Percentiles rank a stretch among this genome's conserved stretches.
Evolutionary conservation across 1,140 invertebrate species (phyloP).

Genomic region (Helicoverpa zea): DNA sequence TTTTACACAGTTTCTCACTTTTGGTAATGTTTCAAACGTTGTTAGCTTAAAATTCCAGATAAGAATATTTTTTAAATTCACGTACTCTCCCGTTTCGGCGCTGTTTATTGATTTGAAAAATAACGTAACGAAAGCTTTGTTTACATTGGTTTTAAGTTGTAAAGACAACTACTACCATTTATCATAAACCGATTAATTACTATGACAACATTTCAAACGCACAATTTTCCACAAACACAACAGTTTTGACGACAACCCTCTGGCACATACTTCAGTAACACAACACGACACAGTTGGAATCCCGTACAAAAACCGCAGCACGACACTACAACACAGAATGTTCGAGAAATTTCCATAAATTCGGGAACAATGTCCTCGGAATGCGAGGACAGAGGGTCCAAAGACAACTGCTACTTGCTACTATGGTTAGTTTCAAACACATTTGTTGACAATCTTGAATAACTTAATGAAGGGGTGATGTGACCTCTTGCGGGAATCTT

Average conservation of each 20-base stretch:
- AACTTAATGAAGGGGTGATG: neutral
- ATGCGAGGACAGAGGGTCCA: neutral
- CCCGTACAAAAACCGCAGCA: constrained; percentile 2
- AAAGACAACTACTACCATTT: no score
- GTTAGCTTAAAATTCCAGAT: neutral
- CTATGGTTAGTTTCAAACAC: neutral
- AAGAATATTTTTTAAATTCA: no score
- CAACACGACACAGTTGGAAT: neutral
- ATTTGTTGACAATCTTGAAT: neutral
- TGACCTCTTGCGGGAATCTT: neutral
- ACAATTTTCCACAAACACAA: no score
- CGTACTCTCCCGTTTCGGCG: no score
- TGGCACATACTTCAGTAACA: no score
- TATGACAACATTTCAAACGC: no score
- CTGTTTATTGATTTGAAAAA: no score
- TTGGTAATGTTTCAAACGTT: neutral
- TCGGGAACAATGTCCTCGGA: neutral
- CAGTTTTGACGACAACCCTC: no score
- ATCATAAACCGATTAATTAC: no score
- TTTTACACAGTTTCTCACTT: constrained; percentile 9
- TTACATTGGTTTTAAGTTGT: no score
- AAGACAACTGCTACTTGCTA: neutral
- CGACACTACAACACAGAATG: neutral
- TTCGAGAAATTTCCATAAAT: constrained; percentile 10
- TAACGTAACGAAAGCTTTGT: no score